phyloP scores from a whole-genome alignment of 2,113 vertebrate genomes.

The Lampris megalopsis region DNA sequence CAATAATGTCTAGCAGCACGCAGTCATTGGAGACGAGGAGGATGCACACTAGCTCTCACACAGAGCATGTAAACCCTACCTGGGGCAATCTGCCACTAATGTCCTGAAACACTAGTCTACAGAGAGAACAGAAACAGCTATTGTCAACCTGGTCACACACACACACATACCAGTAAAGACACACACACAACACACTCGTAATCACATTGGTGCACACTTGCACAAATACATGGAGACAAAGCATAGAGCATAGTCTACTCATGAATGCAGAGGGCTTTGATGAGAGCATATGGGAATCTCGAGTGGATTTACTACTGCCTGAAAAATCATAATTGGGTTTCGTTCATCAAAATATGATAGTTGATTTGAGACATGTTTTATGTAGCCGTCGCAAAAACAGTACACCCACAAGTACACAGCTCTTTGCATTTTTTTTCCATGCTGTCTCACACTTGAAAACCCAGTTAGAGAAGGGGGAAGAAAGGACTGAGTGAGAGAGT shows the following conservation, averaged over 20 bases:
- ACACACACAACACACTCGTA: slow-evolving; percentile 47
- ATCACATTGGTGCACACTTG: slow-evolving; percentile 70
- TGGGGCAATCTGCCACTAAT: slow-evolving; percentile 87
- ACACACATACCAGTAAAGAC: slow-evolving; percentile 43
- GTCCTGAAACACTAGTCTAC: slow-evolving; percentile 89
- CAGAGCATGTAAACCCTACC: slow-evolving; percentile 83
- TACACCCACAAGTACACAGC: slow-evolving; percentile 65
- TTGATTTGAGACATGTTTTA: slow-evolving; percentile 8
- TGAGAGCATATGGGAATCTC: slow-evolving; percentile 7
- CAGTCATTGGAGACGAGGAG: slow-evolving; percentile 82
- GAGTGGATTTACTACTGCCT: neutral
- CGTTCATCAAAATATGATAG: neutral
- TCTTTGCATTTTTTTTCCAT: slow-evolving; percentile 67
- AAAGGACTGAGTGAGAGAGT: slow-evolving; percentile 59
- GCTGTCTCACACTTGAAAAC: slow-evolving; percentile 74
- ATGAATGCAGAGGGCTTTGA: slow-evolving; percentile 42
- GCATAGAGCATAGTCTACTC: slow-evolving; percentile 66
- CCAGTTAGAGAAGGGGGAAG: slow-evolving; percentile 62
- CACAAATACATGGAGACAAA: slow-evolving; percentile 76
- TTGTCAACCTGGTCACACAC: slow-evolving; percentile 83
- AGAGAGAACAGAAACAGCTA: slow-evolving; percentile 87
- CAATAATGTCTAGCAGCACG: slow-evolving; percentile 83
- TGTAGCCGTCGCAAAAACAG: slow-evolving; percentile 13
- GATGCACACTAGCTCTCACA: slow-evolving; percentile 85
- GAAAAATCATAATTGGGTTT: no score